These are phyloP conservation scores for Botia almorhae DNA, from an alignment of 2,797 vertebrate genomes.

Conservation along the genomic window DNA sequence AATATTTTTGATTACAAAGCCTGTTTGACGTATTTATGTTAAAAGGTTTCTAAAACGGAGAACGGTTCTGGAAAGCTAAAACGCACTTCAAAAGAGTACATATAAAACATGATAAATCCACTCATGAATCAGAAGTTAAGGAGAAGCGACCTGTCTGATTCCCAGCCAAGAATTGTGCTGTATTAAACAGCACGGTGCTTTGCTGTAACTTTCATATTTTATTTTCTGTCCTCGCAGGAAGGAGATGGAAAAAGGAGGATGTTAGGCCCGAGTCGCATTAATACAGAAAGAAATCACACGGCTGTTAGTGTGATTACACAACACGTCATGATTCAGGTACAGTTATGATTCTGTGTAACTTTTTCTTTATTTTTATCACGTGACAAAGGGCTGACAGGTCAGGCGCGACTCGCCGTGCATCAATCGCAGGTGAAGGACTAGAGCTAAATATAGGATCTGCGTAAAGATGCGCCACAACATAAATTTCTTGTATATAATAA, in stretches of 20 bases:
- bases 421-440: neutral
- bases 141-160: slow-evolving; percentile 23
- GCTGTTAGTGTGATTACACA: slow-evolving; percentile 1
- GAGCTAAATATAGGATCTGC: no score
- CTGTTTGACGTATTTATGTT: neutral
- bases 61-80: slow-evolving; percentile 10
- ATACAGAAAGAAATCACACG: neutral
- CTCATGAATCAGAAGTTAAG: slow-evolving; percentile 22
- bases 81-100: slow-evolving; percentile 33
- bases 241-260: neutral
- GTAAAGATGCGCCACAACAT: no score
- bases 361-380: neutral
- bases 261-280: slow-evolving; percentile 25
- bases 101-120: slow-evolving; percentile 13
- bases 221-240: neutral
- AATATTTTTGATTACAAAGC: neutral
- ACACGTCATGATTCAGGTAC: neutral
- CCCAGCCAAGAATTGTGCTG: slow-evolving; percentile 22
- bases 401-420: no score
- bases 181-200: neutral
- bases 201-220: slow-evolving; percentile 23
- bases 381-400: neutral
- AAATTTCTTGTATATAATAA: no score
- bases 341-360: neutral
- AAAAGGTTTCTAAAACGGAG: neutral